Evolutionary conservation across 2,797 vertebrate species (phyloP).

Genomic region (Pteronotus mesoamericanus): DNA sequence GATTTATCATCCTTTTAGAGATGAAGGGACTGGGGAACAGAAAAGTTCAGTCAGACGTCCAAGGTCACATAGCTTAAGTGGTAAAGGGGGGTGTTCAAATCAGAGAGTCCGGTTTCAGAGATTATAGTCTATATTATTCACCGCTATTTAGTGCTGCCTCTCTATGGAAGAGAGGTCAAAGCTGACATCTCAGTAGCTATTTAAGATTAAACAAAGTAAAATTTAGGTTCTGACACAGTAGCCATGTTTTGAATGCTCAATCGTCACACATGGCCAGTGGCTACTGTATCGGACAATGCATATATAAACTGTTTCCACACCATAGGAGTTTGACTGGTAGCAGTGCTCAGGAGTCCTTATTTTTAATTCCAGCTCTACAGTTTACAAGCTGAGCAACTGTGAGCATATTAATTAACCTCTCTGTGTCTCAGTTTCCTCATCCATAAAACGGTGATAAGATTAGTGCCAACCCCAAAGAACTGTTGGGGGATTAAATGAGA

Average conservation of each 20-base stretch:
- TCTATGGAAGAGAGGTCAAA: neutral
- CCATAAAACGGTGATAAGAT: neutral
- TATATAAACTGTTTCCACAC: neutral
- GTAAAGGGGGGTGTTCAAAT: neutral
- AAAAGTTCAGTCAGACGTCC: neutral
- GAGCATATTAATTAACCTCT: neutral
- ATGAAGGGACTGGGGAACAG: neutral
- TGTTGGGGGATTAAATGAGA: neutral
- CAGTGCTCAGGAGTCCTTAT: neutral
- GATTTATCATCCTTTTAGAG: neutral
- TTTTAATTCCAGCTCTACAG: neutral
- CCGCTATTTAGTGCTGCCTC: neutral
- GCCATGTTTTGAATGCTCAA: neutral
- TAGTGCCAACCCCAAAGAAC: neutral
- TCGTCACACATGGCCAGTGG: neutral
- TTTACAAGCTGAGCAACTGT: neutral
- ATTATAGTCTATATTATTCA: neutral
- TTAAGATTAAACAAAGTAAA: neutral
- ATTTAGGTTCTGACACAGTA: neutral
- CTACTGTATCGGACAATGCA: neutral
- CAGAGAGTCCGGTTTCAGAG: neutral
- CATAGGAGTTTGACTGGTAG: neutral
- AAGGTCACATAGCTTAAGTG: neutral
- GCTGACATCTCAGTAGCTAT: neutral
- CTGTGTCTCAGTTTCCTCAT: neutral